Conservation (phyloP, 2,113 vertebrate genomes). For the Podarcis muralis region DNA sequence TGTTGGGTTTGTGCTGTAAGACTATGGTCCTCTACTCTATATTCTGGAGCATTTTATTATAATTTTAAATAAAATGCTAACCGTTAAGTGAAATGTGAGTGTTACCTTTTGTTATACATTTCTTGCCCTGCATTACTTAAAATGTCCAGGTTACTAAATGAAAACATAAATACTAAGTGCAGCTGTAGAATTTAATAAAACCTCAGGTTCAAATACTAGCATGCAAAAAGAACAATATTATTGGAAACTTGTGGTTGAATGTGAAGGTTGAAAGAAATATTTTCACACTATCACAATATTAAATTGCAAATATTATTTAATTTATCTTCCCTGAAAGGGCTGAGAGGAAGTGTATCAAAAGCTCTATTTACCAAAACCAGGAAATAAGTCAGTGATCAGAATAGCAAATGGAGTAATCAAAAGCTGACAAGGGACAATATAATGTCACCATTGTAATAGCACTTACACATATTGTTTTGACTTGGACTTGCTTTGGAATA, state of each 20-base stretch:
- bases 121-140: constrained; percentile 77
- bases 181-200: constrained; percentile 89
- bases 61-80: constrained; percentile 72
- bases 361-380: constrained; percentile 78
- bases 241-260: constrained; percentile 87
- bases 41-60: constrained; percentile 62
- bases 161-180: constrained; percentile 84
- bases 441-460: constrained; percentile 77
- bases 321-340: constrained; percentile 83
- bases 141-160: constrained; percentile 79
- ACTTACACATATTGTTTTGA: constrained; percentile 74
- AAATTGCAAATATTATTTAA: constrained; percentile 85
- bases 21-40: constrained; percentile 35
- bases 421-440: constrained; percentile 77
- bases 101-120: constrained; percentile 67
- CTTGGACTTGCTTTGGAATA: constrained; percentile 66
- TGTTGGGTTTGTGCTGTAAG: constrained; percentile 1
- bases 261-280: constrained; percentile 85
- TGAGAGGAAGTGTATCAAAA: constrained; percentile 77
- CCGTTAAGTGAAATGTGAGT: constrained; percentile 69
- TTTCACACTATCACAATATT: constrained; percentile 87
- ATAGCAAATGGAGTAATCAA: constrained; percentile 78
- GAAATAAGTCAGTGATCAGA: constrained; percentile 80
- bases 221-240: constrained; percentile 80
- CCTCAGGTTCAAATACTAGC: constrained; percentile 77